Base-by-base conservation (phyloP, 2,113 vertebrate species). In the Pomatorhinus ruficollis region DNA sequence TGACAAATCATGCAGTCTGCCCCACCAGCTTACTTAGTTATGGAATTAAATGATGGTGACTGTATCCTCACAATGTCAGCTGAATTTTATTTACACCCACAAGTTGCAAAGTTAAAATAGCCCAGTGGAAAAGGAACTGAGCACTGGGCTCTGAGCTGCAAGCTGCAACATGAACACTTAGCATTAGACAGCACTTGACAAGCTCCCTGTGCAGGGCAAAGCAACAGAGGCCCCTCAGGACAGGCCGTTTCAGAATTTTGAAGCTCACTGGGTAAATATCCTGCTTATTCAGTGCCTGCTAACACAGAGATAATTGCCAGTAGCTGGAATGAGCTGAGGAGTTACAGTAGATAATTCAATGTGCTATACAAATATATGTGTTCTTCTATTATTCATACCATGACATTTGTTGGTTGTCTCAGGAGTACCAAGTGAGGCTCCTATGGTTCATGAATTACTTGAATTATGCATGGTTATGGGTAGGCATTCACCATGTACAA, bases 351-450 rank as follows among this genome's bases (percentile, higher is more conserved):
- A 84, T 96, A 97, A 95, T 81, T 89, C 92, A 91, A 39, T 61
- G 52, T 85, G 65, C 82, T 94, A 33, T 74, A 82, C 92, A 95
- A 90, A 95, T 95, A 93, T 78, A 94, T 24, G 44, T 90, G 81
- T 83, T 96, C 60, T 95, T 98, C 93, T 94, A 96, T 98, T 98
- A 97, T 98, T 97, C 91, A 98, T 98, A 64, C 28, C 59, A 83
- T 68, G 96, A 96, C 91, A 97, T 98, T 97, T 98, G 95, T 97
- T 95, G 79, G 76, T 94, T 95, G 81, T 96, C 94, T 96, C 70
- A 66, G 69, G 86, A 97, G 93, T 84, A 97, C 91, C 89, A 97
- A 97, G 91, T 68, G 50, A 96, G 96, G 75, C 76, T 89, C 66
- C 94, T 95, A 61, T 94, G 93, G 95, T 95, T 97, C 95, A 96